phyloP scores from a whole-genome alignment of 1,140 invertebrate species.

The Liolophura sinensis region DNA sequence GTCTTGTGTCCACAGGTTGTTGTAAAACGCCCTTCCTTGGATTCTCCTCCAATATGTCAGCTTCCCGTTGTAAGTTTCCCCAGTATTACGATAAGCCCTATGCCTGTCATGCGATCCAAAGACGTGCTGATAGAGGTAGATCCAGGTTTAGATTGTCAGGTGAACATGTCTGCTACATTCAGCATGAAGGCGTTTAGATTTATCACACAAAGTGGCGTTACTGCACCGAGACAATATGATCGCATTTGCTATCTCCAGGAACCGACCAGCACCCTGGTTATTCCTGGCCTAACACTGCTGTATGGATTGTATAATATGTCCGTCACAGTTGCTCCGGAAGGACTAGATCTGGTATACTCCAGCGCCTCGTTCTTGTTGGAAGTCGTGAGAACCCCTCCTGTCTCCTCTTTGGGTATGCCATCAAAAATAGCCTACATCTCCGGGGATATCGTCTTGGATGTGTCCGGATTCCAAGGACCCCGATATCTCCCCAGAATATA shows the following conservation, averaged over 20 bases:
- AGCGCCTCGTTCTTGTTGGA: slow-evolving; percentile 23
- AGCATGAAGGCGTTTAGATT: slow-evolving; percentile 38
- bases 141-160: slow-evolving; percentile 19
- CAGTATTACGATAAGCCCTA: slow-evolving; percentile 10
- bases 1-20: slow-evolving; percentile 40
- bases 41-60: slow-evolving; percentile 3
- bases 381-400: slow-evolving; percentile 39
- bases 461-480: no score
- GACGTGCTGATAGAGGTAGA: slow-evolving; percentile 29
- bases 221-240: slow-evolving; percentile 30
- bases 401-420: slow-evolving; percentile 1
- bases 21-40: slow-evolving; percentile 21
- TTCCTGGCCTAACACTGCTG: slow-evolving; percentile 35
- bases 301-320: slow-evolving; percentile 49
- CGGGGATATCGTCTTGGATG: no score
- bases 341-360: slow-evolving; percentile 20
- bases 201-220: slow-evolving; percentile 11
- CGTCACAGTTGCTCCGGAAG: slow-evolving; percentile 35
- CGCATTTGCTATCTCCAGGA: slow-evolving; percentile 36
- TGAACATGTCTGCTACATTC: slow-evolving; percentile 17
- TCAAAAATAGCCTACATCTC: no score
- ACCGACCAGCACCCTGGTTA: slow-evolving; percentile 23
- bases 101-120: slow-evolving; percentile 31
- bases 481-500: no score
- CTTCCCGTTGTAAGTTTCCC: slow-evolving; percentile 9